A percentile compares a stretch with the other conserved stretches of the same genome.
phyloP scores from a whole-genome alignment of 2,113 vertebrate species.

The Athene cunicularia region DNA sequence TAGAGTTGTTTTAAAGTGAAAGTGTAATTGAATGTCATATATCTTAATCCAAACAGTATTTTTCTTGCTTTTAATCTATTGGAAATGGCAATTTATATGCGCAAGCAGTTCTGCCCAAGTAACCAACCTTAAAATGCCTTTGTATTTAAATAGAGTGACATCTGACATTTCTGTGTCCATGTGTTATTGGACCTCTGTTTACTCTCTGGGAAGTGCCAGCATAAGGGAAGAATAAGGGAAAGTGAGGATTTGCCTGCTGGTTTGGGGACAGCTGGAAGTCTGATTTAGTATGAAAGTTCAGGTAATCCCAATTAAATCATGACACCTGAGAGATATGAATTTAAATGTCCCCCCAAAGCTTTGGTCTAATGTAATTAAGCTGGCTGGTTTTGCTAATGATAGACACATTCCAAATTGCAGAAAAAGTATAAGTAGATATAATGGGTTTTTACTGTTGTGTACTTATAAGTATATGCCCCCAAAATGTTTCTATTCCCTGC shows the following conservation, averaged over 20 bases:
- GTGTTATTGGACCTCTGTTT: conserved; percentile 9
- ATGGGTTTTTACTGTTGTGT: background rate
- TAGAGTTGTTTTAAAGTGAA: conserved; percentile 31
- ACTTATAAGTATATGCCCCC: background rate
- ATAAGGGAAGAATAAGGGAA: background rate
- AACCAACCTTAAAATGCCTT: conserved; percentile 51
- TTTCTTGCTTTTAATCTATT: conserved; percentile 4
- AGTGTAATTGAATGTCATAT: conserved; percentile 3
- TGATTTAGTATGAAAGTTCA: conserved; percentile 31
- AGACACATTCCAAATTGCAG: background rate
- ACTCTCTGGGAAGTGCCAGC: conserved; percentile 4
- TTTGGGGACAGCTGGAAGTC: background rate
- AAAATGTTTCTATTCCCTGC: background rate
- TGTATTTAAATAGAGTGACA: conserved; percentile 49
- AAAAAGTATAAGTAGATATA: background rate
- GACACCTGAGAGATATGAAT: background rate
- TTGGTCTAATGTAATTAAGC: conserved; percentile 11
- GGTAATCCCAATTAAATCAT: conserved; percentile 33
- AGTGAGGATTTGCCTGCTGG: background rate
- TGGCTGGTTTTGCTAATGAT: background rate
- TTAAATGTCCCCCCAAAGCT: background rate
- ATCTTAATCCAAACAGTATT: conserved; percentile 6
- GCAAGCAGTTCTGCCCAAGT: background rate
- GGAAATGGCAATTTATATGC: conserved; percentile 26
- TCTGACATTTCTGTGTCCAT: conserved; percentile 23